phyloP scores from a whole-genome alignment of 2,797 vertebrate genomes.

The Rhinoraja longicauda region DNA sequence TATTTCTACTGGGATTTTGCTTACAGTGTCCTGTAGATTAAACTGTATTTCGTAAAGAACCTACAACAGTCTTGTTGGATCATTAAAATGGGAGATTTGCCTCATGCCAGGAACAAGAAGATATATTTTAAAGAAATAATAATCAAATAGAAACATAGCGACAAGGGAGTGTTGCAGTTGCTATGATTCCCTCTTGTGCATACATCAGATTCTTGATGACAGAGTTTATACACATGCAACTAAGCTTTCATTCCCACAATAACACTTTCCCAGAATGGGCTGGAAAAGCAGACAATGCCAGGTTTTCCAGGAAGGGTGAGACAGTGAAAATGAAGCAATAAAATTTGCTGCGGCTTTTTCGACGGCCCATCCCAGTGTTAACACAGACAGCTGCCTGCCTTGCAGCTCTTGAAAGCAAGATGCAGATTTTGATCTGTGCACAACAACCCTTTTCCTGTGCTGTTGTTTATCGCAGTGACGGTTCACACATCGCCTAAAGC shows the following conservation, averaged over 20 bases:
- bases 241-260: slow-evolving; percentile 46
- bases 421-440: slow-evolving; percentile 21
- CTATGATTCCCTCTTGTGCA: not conserved
- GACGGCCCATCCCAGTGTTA: slow-evolving; percentile 52
- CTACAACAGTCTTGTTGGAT: not conserved
- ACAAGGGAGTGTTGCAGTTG: not conserved
- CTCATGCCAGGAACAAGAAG: not conserved
- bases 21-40: not conserved
- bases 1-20: not conserved
- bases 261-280: slow-evolving; percentile 44
- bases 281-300: slow-evolving; percentile 47
- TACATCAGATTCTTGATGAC: not conserved
- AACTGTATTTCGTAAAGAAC: not conserved
- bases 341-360: slow-evolving; percentile 56
- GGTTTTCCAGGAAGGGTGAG: slow-evolving; percentile 64
- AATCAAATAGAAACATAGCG: not conserved
- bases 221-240: not conserved
- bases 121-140: not conserved
- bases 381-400: slow-evolving; percentile 30
- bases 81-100: not conserved
- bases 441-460: slow-evolving; percentile 31
- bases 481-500: not conserved
- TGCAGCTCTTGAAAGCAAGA: not conserved
- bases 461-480: slow-evolving; percentile 19
- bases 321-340: slow-evolving; percentile 54